phyloP scores from a whole-genome alignment of 2,888 invertebrate species.

The Pristionchus japonicus region DNA sequence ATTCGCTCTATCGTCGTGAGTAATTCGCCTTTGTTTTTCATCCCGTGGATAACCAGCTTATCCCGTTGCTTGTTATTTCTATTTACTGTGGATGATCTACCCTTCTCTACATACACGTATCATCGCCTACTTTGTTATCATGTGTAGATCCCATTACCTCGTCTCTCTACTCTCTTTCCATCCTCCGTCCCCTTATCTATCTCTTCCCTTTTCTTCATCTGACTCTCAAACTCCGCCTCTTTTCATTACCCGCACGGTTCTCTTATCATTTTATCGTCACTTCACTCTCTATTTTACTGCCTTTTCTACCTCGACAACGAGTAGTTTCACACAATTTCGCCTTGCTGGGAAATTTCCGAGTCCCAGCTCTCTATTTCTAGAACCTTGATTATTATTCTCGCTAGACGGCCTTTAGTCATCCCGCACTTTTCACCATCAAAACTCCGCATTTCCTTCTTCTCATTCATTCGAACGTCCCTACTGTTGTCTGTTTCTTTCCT shows the following conservation, averaged over 20 bases:
- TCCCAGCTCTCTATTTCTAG: neutral
- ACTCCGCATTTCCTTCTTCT: neutral
- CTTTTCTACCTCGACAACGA: neutral
- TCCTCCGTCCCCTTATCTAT: neutral
- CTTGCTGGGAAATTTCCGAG: neutral
- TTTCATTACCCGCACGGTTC: neutral
- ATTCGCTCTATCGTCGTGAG: neutral
- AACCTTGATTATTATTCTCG: neutral
- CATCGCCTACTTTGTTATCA: constrained; percentile 8
- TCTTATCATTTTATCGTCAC: neutral
- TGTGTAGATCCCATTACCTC: neutral
- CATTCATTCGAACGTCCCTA: neutral
- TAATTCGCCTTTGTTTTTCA: neutral
- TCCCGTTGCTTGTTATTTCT: neutral
- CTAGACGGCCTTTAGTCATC: neutral
- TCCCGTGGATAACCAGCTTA: neutral
- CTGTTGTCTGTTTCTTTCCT: neutral
- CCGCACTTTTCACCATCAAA: neutral
- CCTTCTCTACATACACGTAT: neutral
- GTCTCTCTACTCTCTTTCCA: neutral
- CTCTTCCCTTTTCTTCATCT: neutral
- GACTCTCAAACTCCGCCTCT: neutral
- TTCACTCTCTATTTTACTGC: neutral
- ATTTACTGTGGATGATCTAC: neutral
- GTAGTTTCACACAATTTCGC: neutral